Percentiles rank a stretch among this genome's conserved stretches.
Conservation (phyloP, 2,888 invertebrate genomes). For the Thysanoteuthis rhombus region DNA sequence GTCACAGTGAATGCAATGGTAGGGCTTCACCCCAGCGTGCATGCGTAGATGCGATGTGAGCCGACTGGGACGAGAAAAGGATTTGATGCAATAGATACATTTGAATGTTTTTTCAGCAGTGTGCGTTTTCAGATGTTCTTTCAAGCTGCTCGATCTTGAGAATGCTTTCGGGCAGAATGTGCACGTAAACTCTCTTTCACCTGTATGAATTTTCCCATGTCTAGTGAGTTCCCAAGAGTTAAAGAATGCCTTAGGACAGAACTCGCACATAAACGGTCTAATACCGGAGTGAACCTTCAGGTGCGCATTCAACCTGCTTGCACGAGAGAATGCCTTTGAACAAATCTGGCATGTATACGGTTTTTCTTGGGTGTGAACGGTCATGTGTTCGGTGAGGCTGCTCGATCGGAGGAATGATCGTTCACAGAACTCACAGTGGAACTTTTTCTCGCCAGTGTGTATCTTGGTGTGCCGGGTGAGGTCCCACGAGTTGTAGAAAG, state of each 20-base stretch:
- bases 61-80: not conserved
- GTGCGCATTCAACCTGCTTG: slow-evolving; percentile 1
- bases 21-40: not conserved
- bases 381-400: slow-evolving; percentile 16
- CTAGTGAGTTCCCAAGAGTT: not conserved
- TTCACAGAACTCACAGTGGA: not conserved
- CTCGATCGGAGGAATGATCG: not conserved
- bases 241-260: slow-evolving; percentile 13
- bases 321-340: slow-evolving; percentile 17
- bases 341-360: slow-evolving; percentile 22
- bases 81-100: slow-evolving; percentile 18
- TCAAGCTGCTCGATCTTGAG: not conserved
- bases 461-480: slow-evolving; percentile 14
- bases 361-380: slow-evolving; percentile 15
- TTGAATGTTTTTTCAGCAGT: slow-evolving; percentile 17
- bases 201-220: not conserved
- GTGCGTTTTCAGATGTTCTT: not conserved
- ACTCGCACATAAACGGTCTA: not conserved
- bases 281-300: slow-evolving; percentile 22
- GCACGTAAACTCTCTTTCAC: not conserved
- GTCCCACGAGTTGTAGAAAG: slow-evolving; percentile 16
- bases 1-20: not conserved
- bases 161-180: not conserved
- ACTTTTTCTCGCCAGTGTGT: slow-evolving; percentile 16
- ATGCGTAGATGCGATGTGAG: not conserved